Base-by-base conservation (phyloP, 1,140 invertebrate species). In the Heliconius eleuchia region DNA sequence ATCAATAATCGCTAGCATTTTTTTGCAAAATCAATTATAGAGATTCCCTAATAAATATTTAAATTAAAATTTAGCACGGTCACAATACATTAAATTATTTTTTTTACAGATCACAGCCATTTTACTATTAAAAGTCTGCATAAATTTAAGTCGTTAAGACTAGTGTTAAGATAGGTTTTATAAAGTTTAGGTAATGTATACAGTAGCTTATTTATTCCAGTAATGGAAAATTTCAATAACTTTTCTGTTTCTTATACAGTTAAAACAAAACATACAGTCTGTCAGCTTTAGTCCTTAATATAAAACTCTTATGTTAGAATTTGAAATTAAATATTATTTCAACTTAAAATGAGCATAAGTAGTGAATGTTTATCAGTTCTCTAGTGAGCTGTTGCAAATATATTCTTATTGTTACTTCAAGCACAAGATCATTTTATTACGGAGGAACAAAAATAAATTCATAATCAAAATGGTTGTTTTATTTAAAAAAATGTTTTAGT, bases 401-500 rank as follows among this genome's bases (percentile, higher is more conserved):
- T 30, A 30, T 52, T 71, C 19, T 37, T 42, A 66, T 71, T 71
- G 71, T 34, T 71, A 77, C 70, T 71, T 52, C 46, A 72, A 77
- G 76, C 66, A 77, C 71, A 77, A 77, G 46, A 73, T 57, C 50
- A 76, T 71, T 70, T 39, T 66, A 66, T 66, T 66, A 76, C 19
- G 23, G 71, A 72, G 4, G 37, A 72, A 57, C 50, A 72, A 66
- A n/a, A 73, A 27, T 37, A 73, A 73, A 73, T 73, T 5, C n/a
- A 73, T 42, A 42, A n/a, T 42, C 3, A n/a, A 30, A 72, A 42
- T 37, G 18, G 18, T 39, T 73, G 27, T 27, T 37, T 27, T 66
- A 66, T 66, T 57, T 9, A n/a, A n/a, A 9, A 19, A 23, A n/a
- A 57, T 57, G 7, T 57, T 23, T 19, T 52, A 52, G 50, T 52